Base-by-base conservation (phyloP, 2,888 invertebrate genomes). In the Lymantria monacha region DNA sequence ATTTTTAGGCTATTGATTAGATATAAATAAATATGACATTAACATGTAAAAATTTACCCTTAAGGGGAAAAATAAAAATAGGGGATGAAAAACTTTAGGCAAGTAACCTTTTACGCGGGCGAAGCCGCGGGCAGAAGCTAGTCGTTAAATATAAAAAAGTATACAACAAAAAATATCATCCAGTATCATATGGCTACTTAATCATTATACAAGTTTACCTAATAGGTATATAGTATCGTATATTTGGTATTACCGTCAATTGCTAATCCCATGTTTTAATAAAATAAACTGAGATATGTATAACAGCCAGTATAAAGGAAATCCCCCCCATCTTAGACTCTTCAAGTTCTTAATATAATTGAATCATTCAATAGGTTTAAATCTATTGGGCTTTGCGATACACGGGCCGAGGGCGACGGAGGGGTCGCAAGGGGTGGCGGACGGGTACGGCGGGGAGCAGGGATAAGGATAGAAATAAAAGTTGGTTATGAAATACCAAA, bases 401-500 rank as follows among this genome's bases (percentile, higher is more conserved):
- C 49, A 49, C 46, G 42, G 30, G n/a, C 40, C 11, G 43, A 31
- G 46, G 42, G n/a, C 42, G 42, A 9, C 14, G 30, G 22, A 14
- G 49, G 41, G 46, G 48, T 42, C 12, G 31, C 30, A 46, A 38
- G 12, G 44, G 22, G 36, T 14, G 22, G 44, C 40, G n/a, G 52
- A 38, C 54, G 55, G 30, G n/a, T 3, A 30, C 43, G 22, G 12
- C 38, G 30, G 11, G 36, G 22, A 41, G 45, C 22, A 11, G 50
- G 42, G 53, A 54, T 51, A 55, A 62, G 45, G 49, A 46, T 45
- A 50, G 53, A 62, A 65, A 69, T 70, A 67, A 72, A 72, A 74
- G 71, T 72, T 69, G 69, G 73, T 80, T 80, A 78, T 76, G 72
- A 75, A 73, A 72, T 72, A 75, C 73, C 72, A 72, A 74, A 72